These are phyloP conservation scores for Dyspetes luteomarginatus DNA, from an alignment of 2,888 invertebrate genomes.

Conservation along the genomic window DNA sequence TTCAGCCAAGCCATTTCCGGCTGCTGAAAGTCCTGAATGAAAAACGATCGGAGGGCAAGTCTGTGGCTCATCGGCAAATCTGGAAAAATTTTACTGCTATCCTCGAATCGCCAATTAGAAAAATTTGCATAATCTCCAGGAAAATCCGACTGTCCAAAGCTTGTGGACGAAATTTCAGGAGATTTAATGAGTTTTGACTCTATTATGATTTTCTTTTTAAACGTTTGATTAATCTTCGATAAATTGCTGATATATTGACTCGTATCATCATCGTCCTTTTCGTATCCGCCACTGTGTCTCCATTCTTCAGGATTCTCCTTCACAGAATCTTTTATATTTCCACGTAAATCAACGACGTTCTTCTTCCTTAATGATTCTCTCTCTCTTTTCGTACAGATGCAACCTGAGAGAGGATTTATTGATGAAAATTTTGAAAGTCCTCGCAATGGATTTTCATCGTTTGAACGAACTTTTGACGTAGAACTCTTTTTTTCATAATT, in stretches of 20 bases:
- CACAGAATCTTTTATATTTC: neutral
- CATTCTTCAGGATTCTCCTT: neutral
- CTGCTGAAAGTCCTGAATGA: neutral
- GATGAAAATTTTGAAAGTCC: neutral
- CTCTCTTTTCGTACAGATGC: constrained; percentile 24
- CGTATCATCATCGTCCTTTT: no score
- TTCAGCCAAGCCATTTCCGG: neutral
- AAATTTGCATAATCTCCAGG: neutral
- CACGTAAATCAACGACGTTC: neutral
- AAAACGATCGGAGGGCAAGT: neutral
- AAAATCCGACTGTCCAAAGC: neutral
- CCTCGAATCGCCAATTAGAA: constrained; percentile 19
- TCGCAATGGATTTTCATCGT: constrained; percentile 3
- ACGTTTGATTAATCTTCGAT: neutral
- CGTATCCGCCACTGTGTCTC: no score
- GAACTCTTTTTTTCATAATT: neutral
- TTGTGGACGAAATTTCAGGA: neutral
- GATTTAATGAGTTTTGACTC: neutral
- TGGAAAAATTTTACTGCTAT: neutral
- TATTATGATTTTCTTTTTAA: neutral
- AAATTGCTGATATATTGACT: neutral
- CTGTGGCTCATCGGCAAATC: neutral
- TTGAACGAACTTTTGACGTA: neutral
- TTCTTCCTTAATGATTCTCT: neutral
- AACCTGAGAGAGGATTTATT: constrained; percentile 21